A percentile compares a stretch with the other conserved stretches of the same genome.
Evolutionary conservation across 2,888 invertebrate genomes (phyloP).

Genomic region (Pediacus dermestoides): DNA sequence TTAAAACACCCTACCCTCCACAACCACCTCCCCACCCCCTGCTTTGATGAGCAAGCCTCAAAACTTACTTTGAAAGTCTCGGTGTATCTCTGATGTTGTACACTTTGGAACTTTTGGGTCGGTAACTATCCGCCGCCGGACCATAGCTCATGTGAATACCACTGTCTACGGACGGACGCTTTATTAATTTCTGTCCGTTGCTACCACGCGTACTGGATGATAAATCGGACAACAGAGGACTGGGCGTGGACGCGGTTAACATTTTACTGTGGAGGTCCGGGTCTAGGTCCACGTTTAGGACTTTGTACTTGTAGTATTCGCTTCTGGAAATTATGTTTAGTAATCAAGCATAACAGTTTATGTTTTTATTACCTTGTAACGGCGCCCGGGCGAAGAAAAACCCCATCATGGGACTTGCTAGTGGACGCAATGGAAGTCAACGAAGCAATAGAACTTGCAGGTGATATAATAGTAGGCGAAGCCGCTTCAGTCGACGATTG

Average conservation of each 20-base stretch:
- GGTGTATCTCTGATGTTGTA: slow-evolving; percentile 42
- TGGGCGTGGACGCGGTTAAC: slow-evolving; percentile 39
- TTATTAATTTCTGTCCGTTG: slow-evolving; percentile 54
- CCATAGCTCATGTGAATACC: slow-evolving; percentile 66
- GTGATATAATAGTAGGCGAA: slow-evolving; percentile 47
- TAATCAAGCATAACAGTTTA: not conserved
- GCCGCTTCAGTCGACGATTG: slow-evolving; percentile 43
- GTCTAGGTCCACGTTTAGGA: slow-evolving; percentile 49
- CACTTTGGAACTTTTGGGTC: slow-evolving; percentile 38
- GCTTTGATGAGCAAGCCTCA: slow-evolving; percentile 5
- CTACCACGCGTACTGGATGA: slow-evolving; percentile 40
- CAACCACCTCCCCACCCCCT: no score
- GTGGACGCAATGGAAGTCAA: slow-evolving; percentile 48
- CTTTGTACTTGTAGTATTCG: slow-evolving; percentile 53
- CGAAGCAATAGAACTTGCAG: slow-evolving; percentile 48
- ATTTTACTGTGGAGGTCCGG: slow-evolving; percentile 43
- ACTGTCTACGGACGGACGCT: slow-evolving; percentile 74
- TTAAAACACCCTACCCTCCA: no score
- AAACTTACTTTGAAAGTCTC: slow-evolving; percentile 50
- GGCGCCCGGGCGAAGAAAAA: slow-evolving; percentile 67
- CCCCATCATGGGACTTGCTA: slow-evolving; percentile 61
- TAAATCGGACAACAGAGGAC: slow-evolving; percentile 43
- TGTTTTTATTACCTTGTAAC: slow-evolving; percentile 51
- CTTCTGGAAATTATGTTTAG: no score
- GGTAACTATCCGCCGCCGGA: slow-evolving; percentile 43